Conservation (phyloP, 2,113 vertebrate species). For the Coturnix japonica region DNA sequence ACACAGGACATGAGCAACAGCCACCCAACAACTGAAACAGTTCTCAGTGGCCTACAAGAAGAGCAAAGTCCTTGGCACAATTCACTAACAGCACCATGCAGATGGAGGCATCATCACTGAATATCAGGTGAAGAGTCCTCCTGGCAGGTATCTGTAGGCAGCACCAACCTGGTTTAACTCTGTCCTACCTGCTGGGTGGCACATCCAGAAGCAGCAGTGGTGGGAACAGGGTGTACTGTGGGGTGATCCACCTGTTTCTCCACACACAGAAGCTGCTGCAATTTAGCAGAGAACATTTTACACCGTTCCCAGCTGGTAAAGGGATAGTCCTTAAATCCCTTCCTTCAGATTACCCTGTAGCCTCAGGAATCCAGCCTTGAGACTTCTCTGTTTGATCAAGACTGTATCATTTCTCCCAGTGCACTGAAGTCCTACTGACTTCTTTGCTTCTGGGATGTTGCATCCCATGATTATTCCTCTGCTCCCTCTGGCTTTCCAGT, state of each 20-base stretch:
- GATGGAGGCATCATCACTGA: background rate
- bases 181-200: background rate
- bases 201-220: background rate
- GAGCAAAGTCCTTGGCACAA: background rate
- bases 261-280: background rate
- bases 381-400: background rate
- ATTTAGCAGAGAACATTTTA: background rate
- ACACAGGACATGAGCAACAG: background rate
- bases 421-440: background rate
- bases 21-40: background rate
- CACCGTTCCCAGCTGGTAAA: background rate
- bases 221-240: rapidly evolving
- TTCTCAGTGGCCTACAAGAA: background rate
- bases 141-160: background rate
- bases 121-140: background rate
- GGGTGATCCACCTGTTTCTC: background rate
- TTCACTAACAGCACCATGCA: background rate
- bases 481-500: background rate
- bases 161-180: background rate
- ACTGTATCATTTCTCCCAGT: background rate
- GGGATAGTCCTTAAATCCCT: background rate
- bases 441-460: background rate
- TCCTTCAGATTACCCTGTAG: background rate
- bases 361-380: slow-evolving; percentile 8
- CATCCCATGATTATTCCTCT: background rate